Conservation (phyloP, 1,140 invertebrate genomes). For the Pogonomyrmex californicus region DNA sequence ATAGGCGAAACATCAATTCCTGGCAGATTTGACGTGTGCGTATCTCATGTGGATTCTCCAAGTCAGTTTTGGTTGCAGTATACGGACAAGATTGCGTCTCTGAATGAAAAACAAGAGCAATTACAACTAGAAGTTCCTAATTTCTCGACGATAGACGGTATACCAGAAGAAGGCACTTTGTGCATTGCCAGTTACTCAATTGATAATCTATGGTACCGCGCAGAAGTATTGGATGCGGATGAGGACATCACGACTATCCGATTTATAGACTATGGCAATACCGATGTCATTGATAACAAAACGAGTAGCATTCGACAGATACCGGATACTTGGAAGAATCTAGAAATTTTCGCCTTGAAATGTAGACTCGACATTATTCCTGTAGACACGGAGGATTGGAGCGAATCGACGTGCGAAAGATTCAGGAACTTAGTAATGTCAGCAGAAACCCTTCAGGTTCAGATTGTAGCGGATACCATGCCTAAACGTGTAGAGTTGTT, state of each 20-base stretch:
- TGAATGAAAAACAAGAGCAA: conserved; percentile 85
- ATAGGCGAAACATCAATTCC: conserved; percentile 69
- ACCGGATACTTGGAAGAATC: conserved; percentile 86
- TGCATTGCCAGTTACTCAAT: conserved; percentile 92
- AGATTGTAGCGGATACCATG: conserved; percentile 56
- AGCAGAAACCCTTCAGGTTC: conserved; percentile 78
- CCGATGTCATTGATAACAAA: conserved; percentile 89
- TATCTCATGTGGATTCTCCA: conserved; percentile 81
- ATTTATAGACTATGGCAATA: conserved; percentile 95
- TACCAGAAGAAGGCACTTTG: conserved; percentile 88
- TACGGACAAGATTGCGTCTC: conserved; percentile 59
- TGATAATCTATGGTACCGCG: conserved; percentile 93
- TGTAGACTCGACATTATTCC: conserved; percentile 90
- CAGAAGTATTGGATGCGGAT: conserved; percentile 91
- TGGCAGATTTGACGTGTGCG: conserved; percentile 73
- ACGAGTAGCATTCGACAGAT: conserved; percentile 88
- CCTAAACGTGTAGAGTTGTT: conserved; percentile 73
- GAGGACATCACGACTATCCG: conserved; percentile 91
- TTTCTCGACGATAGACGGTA: conserved; percentile 86
- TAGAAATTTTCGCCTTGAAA: conserved; percentile 88
- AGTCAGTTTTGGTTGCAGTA: conserved; percentile 82
- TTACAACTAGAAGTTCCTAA: conserved; percentile 87
- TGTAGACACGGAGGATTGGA: conserved; percentile 89
- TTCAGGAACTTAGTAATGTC: conserved; percentile 87
- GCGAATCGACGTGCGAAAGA: conserved; percentile 87